Percentiles rank a stretch among this genome's conserved stretches.
Conservation (phyloP, 92 coral and sea anemone species). For the Umimayanthus chanpuru region DNA sequence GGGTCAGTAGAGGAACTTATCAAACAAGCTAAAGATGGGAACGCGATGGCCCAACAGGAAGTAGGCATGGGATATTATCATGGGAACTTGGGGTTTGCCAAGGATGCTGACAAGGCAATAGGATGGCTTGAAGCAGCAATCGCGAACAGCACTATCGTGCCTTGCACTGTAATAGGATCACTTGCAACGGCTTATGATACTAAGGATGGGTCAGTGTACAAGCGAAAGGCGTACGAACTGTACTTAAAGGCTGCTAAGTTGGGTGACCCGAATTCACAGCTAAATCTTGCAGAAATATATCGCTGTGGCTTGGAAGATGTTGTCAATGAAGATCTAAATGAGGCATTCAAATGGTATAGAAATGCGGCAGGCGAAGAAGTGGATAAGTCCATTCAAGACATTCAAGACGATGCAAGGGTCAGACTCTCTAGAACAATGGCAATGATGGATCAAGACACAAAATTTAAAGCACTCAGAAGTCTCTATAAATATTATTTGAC, state of each 20-base stretch:
- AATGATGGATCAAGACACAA: background rate
- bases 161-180: background rate
- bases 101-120: conserved; percentile 65
- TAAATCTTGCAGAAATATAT: conserved; percentile 70
- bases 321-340: conserved; percentile 63
- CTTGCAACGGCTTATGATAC: conserved; percentile 57
- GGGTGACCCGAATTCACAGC: conserved; percentile 51
- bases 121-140: conserved; percentile 67
- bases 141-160: conserved; percentile 13
- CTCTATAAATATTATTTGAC: conserved; percentile 51
- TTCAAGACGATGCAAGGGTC: background rate
- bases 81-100: conserved; percentile 48
- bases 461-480: conserved; percentile 24
- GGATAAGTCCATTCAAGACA: background rate
- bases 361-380: conserved; percentile 74
- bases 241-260: conserved; percentile 59
- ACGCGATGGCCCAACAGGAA: conserved; percentile 56
- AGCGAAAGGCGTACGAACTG: conserved; percentile 66
- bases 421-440: conserved; percentile 12
- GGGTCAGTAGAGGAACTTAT: conserved; percentile 53
- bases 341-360: conserved; percentile 79
- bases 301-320: conserved; percentile 70
- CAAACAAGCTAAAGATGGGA: conserved; percentile 52
- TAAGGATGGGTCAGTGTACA: conserved; percentile 46
- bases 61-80: conserved; percentile 53